Base-by-base conservation (phyloP, 2,888 invertebrate genomes). In the Blera fallax region DNA sequence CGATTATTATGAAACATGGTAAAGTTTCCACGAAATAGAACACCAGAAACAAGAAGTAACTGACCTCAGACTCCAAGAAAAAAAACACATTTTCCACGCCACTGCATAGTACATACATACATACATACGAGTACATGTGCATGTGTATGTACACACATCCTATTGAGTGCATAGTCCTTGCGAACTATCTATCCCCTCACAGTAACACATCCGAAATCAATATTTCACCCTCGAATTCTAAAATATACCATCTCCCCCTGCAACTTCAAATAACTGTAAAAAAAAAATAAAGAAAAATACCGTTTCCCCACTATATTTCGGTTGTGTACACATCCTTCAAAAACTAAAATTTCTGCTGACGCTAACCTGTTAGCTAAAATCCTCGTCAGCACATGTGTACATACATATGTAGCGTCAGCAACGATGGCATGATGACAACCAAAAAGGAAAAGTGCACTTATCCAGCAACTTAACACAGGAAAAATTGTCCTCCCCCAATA, bases 311-410 rank as follows among this genome's bases (percentile, higher is more conserved):
- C 2, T 60, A 50, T 27, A 67, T 67, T 77, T 77, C 40, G 67
- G 67, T 50, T 60, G n/a, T 69, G 50, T 50, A 69, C 77, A 69
- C 40, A 77, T 69, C 77, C 77, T 77, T 77, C 67, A 50, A 69
- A 77, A 77, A 70, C 62, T 70, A 54, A 69, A 78, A 54, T 70
- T 70, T 24, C n/a, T 78, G 78, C 78, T 78, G 78, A 78, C 60
- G 78, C 27, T 78, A 78, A 69, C 78, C 69, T 45, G 69, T 60
- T 52, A 78, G 69, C 62, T 70, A 62, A 70, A 52, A 62, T 52
- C 60, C 52, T 70, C 69, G 78, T 78, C 78, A 78, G 78, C 78
- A 70, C 34, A 78, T 69, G 62, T 58, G 48, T 16, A 56, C 69
- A 69, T 69, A 70, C 34, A 78, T 69, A 69, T 58, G 48, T 16